Conservation (phyloP, 2,113 vertebrate species). For the Oxyruncus cristatus region DNA sequence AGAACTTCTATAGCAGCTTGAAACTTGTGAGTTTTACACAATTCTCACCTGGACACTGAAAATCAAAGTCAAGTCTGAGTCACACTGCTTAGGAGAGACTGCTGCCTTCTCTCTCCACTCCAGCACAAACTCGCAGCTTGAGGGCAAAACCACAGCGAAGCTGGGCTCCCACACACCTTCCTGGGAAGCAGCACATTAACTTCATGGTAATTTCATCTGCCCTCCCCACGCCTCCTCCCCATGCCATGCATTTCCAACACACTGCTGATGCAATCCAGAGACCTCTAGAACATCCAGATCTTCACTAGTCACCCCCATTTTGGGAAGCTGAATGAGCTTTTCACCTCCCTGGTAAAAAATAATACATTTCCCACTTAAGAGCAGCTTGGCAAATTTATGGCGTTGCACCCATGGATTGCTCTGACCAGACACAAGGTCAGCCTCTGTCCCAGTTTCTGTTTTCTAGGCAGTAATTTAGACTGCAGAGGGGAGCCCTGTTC, state of each 20-base stretch:
- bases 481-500: not conserved
- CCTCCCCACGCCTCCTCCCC: not conserved
- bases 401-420: not conserved
- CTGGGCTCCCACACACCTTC: not conserved
- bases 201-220: not conserved
- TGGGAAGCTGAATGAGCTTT: not conserved
- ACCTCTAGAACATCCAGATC: not conserved
- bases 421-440: not conserved
- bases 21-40: not conserved
- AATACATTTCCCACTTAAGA: not conserved
- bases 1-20: not conserved
- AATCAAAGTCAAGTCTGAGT: not conserved
- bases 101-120: not conserved
- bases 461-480: not conserved
- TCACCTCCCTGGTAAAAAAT: not conserved
- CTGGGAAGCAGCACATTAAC: rapidly evolving
- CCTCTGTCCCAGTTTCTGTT: not conserved
- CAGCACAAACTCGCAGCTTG: not conserved
- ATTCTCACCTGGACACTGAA: not conserved
- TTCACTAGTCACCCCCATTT: not conserved
- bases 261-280: not conserved
- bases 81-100: not conserved
- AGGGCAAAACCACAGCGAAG: not conserved
- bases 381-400: not conserved
- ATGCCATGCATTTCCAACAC: rapidly evolving